Evolutionary conservation across 2,888 invertebrate genomes (phyloP), one percentile per base, ranked within the genome.

Genomic region (Aphelenchoides bicaudatus): DNA sequence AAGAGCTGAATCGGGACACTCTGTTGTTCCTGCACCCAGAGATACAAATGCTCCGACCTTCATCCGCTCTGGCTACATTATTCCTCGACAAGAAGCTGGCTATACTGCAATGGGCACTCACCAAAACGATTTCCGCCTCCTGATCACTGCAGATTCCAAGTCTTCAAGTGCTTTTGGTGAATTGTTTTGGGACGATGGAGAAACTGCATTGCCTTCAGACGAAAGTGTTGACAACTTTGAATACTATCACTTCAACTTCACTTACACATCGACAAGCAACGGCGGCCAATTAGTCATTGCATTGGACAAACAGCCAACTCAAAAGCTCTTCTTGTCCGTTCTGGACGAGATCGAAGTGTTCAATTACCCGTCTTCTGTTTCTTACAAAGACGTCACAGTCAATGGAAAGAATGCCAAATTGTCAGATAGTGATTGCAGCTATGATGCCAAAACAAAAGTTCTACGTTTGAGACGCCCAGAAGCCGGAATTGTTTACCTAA

Each of bases 101-200:
- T 58, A 65, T 6, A 77, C 72, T 0, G 73, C 74, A 2, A 67
- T 65, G 0, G 67, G 62, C 2, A 59, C 74, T 39, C 84, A 88
- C 59, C 82, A 84, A 67, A 85, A 85, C 30, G 85, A 85, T 39
- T 82, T 89, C 61, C 85, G 86, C 69, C 81, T 90, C 28, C 74
- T 87, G 6, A 85, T 85, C 0, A 86, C 85, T 0, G 82, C 86
- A 0, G 37, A 38, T 21, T 50, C 16, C 8, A 16, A 54, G 43
- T 29, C 2, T 25, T 13, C 8, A 13, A 38, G 34, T 8, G 62
- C 62, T 8, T 37, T 19, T 2, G 69, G 69, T 13, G 50, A 70
- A 38, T 46, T 66, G 13, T 66, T 37, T 51, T 66, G 69, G 69
- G 66, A 66, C 39, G 66, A 66, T 39, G 66, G 66, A 3, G 63